phyloP scores from a whole-genome alignment of 1,140 invertebrate species.

The Notospermus geniculatus region DNA sequence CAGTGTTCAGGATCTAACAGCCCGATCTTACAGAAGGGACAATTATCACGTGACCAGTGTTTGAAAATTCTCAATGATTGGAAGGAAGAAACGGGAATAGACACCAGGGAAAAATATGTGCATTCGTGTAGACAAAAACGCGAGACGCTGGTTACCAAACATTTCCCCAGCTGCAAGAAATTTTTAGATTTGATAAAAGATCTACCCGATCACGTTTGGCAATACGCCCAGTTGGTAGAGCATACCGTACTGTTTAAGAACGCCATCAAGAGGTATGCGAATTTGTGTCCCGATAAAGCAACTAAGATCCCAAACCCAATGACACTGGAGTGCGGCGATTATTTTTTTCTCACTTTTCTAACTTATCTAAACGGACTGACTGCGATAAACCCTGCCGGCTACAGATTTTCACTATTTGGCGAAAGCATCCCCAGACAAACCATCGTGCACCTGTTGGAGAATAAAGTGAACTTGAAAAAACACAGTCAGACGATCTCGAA shows the following conservation, averaged over 20 bases:
- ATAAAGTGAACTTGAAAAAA: neutral
- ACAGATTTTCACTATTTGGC: conserved; percentile 9
- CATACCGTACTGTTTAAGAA: conserved; percentile 9
- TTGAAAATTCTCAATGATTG: conserved; percentile 1
- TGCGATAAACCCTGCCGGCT: conserved; percentile 5
- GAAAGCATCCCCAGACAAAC: conserved; percentile 9
- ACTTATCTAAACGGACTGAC: conserved; percentile 11
- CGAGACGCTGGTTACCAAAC: neutral
- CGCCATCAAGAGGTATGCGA: conserved; percentile 2
- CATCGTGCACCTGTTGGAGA: conserved; percentile 6
- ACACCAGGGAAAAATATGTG: neutral
- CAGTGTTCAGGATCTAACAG: conserved; percentile 1
- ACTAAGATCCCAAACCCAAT: neutral
- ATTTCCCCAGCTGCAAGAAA: conserved; percentile 11
- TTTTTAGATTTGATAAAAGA: conserved; percentile 12
- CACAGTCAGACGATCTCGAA: conserved; percentile 7
- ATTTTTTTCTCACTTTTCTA: conserved; percentile 4
- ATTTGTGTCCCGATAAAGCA: neutral
- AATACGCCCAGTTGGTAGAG: conserved; percentile 5
- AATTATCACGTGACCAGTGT: conserved; percentile 4
- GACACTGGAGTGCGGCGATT: conserved; percentile 6
- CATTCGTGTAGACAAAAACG: neutral
- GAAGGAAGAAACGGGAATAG: neutral
- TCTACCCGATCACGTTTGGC: conserved; percentile 2
- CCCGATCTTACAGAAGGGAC: conserved; percentile 7